Base-by-base conservation (phyloP, 2,888 invertebrate genomes). In the Oscheius myriophilus region DNA sequence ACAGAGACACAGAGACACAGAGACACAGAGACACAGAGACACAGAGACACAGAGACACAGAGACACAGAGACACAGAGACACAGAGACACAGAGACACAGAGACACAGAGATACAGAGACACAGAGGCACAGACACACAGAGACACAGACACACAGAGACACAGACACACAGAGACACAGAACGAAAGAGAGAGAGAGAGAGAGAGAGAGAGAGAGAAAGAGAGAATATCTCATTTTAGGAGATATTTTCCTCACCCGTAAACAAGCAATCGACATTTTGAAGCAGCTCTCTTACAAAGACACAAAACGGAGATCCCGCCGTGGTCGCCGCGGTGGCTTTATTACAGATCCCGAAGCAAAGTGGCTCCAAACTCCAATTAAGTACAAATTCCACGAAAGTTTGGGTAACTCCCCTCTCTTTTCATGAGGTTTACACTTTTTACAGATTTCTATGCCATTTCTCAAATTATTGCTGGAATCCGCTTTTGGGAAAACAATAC, bases 401-500 rank as follows among this genome's bases (percentile, higher is more conserved):
- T 69, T 85, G 0, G 79, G 84, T 81, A 52, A 1, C 33, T 42
- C n/a, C 1, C 14, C 16, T 18, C 18, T 42, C 11, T 42, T 58
- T 58, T 14, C 6, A 12, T n/a, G n/a, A n/a, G n/a, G 9, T 23
- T 21, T 21, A 49, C 21, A 2, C 45, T 49, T 43, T 41, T 49
- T 16, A 25, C 73, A 84, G 84, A 79, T 58, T 79, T 82, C 61
- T 82, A 75, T 64, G 79, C 82, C n/a, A 82, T 85, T 58, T 72
- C 76, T 39, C 82, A 83, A 59, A 84, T 86, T 57, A 76, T 83
- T 53, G 69, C 75, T 7, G 84, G 84, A 0, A 73, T 86, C 43
- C 71, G 80, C 14, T 84, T 74, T 68, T 86, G 86, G 86, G 80
- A 84, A 67, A 76, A 79, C 62, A 74, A 78, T 54, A 85, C 85